Evolutionary conservation across 2,888 invertebrate species (phyloP).

Genomic region (Acholoe squamosa): DNA sequence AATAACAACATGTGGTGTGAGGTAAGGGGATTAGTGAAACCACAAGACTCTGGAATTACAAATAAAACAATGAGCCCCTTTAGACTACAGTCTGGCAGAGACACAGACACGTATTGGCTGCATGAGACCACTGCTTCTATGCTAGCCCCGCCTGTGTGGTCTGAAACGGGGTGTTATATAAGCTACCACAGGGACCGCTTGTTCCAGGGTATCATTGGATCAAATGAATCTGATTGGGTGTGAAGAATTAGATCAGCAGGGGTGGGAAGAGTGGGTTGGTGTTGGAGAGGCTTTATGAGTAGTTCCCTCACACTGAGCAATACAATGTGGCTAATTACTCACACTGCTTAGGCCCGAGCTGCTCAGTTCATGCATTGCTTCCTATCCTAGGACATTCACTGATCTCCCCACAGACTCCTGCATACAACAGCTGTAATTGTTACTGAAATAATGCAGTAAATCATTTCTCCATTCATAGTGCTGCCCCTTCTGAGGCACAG

Average conservation of each 20-base stretch:
- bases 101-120: not conserved
- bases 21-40: not conserved
- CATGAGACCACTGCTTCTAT: not conserved
- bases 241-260: not conserved
- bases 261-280: not conserved
- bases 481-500: too few species aligned
- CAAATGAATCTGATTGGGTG: not conserved
- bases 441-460: too few species aligned
- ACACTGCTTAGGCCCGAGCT: not conserved
- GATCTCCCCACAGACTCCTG: too few species aligned
- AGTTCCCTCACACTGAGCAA: not conserved
- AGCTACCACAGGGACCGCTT: not conserved
- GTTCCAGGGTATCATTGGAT: conserved; percentile 1
- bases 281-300: not conserved
- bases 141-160: not conserved
- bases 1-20: not conserved
- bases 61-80: not conserved
- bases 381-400: not conserved
- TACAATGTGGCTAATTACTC: conserved; percentile 26
- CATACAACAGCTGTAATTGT: too few species aligned
- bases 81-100: not conserved
- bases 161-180: not conserved
- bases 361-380: too few species aligned
- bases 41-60: not conserved
- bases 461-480: too few species aligned